Conservation (phyloP, 2,888 invertebrate genomes). For the Argyresthia albistria region DNA sequence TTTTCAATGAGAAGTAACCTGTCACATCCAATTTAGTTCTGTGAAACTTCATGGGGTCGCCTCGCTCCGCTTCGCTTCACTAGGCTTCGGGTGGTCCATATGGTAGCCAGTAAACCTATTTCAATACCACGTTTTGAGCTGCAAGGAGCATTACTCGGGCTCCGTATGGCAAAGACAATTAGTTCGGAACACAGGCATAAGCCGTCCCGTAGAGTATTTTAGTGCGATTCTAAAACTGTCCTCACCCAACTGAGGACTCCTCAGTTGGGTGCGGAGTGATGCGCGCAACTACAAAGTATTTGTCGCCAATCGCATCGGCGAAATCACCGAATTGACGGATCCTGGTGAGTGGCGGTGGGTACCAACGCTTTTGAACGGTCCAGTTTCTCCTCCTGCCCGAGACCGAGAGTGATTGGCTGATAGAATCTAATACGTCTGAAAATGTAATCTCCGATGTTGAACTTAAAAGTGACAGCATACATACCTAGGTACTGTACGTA, state of each 20-base stretch:
- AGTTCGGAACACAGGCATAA: not conserved
- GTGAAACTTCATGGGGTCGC: too few relatives aligned
- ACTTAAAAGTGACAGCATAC: not conserved
- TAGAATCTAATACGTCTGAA: not conserved
- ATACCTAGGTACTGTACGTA: too few relatives aligned
- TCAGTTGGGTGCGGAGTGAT: conserved; percentile 2
- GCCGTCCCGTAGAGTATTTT: too few relatives aligned
- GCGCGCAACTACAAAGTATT: conserved; percentile 5
- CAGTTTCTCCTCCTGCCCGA: not conserved
- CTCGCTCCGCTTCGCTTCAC: too few relatives aligned
- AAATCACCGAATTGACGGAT: conserved; percentile 3
- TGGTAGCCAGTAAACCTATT: not conserved
- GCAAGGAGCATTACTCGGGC: not conserved
- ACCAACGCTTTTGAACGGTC: conserved; percentile 3
- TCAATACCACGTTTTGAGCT: not conserved
- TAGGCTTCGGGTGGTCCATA: too few relatives aligned
- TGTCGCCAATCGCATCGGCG: conserved; percentile 4
- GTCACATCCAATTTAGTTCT: too few relatives aligned
- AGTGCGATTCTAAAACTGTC: too few relatives aligned
- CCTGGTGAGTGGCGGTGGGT: conserved; percentile 13
- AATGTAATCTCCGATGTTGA: not conserved
- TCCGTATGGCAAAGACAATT: not conserved
- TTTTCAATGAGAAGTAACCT: too few relatives aligned
- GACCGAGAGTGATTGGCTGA: not conserved
- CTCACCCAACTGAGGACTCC: too few relatives aligned